A percentile compares a stretch with the other conserved stretches of the same genome.
Conservation (phyloP, 1,140 invertebrate species). For the Ridgeia piscesae region DNA sequence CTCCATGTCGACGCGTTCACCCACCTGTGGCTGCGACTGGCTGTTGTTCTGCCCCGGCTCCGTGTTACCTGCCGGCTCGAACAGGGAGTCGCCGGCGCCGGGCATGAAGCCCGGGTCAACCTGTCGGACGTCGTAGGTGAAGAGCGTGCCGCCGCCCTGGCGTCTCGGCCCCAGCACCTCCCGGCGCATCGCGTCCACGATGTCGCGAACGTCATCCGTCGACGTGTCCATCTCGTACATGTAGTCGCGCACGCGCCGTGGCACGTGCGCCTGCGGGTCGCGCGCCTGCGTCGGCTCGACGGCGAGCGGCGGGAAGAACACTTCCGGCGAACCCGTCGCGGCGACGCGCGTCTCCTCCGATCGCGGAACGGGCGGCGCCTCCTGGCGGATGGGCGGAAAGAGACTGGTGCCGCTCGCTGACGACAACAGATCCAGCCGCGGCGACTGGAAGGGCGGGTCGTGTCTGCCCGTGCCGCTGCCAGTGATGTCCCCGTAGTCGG, state of each 20-base stretch:
- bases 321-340: background rate
- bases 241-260: background rate
- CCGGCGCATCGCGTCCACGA: slow-evolving; percentile 9
- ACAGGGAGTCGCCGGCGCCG: background rate
- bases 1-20: background rate
- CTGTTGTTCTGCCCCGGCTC: background rate
- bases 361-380: background rate
- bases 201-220: background rate
- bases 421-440: background rate
- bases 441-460: background rate
- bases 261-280: background rate
- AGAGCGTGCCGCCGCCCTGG: background rate
- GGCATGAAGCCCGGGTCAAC: background rate
- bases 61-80: background rate
- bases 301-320: background rate
- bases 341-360: background rate
- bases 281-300: background rate
- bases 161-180: background rate
- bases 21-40: background rate
- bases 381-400: background rate
- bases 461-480: background rate
- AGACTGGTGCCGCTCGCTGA: background rate
- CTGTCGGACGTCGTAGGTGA: background rate
- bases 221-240: slow-evolving; percentile 11
- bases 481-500: background rate